These are phyloP conservation scores for Acromyrmex heyeri DNA, from an alignment of 1,140 invertebrate genomes.

Conservation along the genomic window DNA sequence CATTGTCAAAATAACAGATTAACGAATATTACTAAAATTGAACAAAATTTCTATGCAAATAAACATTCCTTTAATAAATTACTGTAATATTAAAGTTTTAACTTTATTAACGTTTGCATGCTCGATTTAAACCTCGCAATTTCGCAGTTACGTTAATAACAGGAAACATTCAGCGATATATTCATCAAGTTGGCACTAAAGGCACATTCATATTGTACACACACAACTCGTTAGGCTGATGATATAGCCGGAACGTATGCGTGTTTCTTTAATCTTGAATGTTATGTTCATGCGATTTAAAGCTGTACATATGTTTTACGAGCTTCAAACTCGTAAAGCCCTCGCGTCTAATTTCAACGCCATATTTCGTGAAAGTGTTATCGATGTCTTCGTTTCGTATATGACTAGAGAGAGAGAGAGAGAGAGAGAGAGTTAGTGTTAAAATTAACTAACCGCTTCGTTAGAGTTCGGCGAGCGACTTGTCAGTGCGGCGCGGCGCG, in stretches of 20 bases:
- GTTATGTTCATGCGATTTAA: constrained; percentile 5
- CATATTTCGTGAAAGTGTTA: constrained; percentile 53
- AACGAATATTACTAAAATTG: background rate
- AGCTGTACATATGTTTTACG: constrained; percentile 38
- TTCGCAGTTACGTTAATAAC: constrained; percentile 38
- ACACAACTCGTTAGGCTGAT: background rate
- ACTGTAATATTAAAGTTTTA: background rate
- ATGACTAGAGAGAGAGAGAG: constrained; percentile 11
- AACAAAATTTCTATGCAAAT: background rate
- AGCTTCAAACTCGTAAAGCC: constrained; percentile 59
- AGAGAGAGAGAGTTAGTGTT: constrained; percentile 54
- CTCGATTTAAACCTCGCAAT: constrained; percentile 31
- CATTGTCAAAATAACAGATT: background rate
- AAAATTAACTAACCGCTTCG: constrained; percentile 69
- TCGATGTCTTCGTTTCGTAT: constrained; percentile 62
- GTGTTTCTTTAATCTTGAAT: constrained; percentile 36
- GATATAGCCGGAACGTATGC: background rate
- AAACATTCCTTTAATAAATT: background rate
- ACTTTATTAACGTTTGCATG: background rate
- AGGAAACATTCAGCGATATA: constrained; percentile 12
- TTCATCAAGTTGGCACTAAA: constrained; percentile 39
- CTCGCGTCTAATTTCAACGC: constrained; percentile 59
- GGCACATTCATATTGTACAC: background rate
- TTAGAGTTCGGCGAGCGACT: constrained; percentile 6
- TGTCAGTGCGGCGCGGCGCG: background rate